Base-by-base conservation (phyloP, 2,113 vertebrate species). In the Serinus canaria region DNA sequence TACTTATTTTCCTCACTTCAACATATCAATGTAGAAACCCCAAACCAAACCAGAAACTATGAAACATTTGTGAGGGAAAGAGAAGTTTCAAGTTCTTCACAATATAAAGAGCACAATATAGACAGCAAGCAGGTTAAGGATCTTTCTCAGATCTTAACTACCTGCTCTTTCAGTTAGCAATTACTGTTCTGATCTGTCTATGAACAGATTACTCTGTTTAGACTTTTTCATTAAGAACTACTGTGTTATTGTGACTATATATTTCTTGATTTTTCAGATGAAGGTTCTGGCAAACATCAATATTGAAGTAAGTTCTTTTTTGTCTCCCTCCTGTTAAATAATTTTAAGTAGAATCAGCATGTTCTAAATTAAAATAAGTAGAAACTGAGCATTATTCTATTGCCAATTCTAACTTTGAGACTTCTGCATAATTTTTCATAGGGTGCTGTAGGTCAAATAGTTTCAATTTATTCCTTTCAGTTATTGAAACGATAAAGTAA, bases 221-320 rank as follows among this genome's bases (percentile, higher is more conserved):
- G 39, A 37, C 47, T 41, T 86, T 37, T 72, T 63, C 56, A 46
- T 44, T 30, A 53, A 53, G 33, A 88, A 20, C n/a, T 89, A 83
- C 37, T 9, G 58, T 59, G 10, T 76, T 85, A 46, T 41, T 62
- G 8, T 78, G 33, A 74, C 47, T 43, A 43, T 69, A 35, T 72
- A 8, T 96, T 85, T 59, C 56, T 91, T 11, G 7, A 11, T 55
- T 70, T 95, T 94, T 58, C 68, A 98, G 98, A 98, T 98, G 98
- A 96, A 62, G 49, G 53, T 97, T 89, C 88, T 97, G 94, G 59
- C 95, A 83, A 97, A 90, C 43, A 97, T 88, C 39, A 93, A 2
- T 27, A 11, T 98, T 66, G 92, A 96, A 47, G 97, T 98, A 96
- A 97, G 97, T 97, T 68, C 13, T 55, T 68, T 70, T 41, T 53